These are phyloP conservation scores for Anoplophora glabripennis DNA, from an alignment of 1,140 invertebrate genomes.

Conservation along the genomic window DNA sequence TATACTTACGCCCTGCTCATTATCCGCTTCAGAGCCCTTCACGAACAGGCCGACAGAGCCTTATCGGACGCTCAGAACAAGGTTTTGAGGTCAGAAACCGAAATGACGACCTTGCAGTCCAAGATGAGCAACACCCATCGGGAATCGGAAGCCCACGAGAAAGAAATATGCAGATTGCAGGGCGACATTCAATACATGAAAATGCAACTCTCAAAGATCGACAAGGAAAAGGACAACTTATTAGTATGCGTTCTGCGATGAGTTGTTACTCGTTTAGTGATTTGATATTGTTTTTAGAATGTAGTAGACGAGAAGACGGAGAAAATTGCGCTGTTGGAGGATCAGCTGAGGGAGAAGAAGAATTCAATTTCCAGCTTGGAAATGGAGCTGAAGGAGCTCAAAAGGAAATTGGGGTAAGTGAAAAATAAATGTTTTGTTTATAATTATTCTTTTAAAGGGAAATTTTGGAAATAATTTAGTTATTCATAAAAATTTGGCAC, in stretches of 20 bases:
- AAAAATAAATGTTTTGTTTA: background rate
- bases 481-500: too few relatives aligned
- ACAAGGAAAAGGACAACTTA: slow-evolving; percentile 47
- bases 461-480: too few relatives aligned
- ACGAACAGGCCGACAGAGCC: slow-evolving; percentile 47
- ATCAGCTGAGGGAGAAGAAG: slow-evolving; percentile 35
- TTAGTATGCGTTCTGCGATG: slow-evolving; percentile 34
- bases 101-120: slow-evolving; percentile 36
- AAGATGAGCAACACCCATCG: slow-evolving; percentile 27
- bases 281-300: slow-evolving; percentile 37
- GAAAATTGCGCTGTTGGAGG: slow-evolving; percentile 38
- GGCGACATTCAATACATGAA: slow-evolving; percentile 41
- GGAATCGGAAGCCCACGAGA: slow-evolving; percentile 13
- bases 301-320: slow-evolving; percentile 48
- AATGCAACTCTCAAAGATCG: slow-evolving; percentile 40
- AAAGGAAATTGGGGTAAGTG: slow-evolving; percentile 43
- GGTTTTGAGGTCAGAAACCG: slow-evolving; percentile 38
- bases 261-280: background rate
- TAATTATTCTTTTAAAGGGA: background rate
- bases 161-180: slow-evolving; percentile 35
- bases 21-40: slow-evolving; percentile 43
- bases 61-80: slow-evolving; percentile 42
- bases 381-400: slow-evolving; percentile 33
- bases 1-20: too few relatives aligned
- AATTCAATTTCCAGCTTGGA: slow-evolving; percentile 30